These are phyloP conservation scores for Gymnoscelis rufifasciata DNA, from an alignment of 2,888 invertebrate species.

Conservation along the genomic window DNA sequence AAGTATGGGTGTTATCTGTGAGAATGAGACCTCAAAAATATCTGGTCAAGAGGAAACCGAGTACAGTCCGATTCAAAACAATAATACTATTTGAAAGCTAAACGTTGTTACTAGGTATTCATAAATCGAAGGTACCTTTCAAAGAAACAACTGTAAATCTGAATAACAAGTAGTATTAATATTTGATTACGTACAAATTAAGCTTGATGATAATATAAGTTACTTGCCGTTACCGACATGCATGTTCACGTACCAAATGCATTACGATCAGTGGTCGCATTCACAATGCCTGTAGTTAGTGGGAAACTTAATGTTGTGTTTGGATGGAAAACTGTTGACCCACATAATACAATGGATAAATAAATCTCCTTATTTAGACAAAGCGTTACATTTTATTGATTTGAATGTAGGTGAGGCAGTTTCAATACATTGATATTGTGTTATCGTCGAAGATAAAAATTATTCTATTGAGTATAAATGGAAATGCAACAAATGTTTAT, in stretches of 20 bases:
- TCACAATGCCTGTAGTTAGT: conserved; percentile 46
- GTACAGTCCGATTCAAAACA: no score
- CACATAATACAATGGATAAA: conserved; percentile 61
- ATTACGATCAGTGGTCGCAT: conserved; percentile 38
- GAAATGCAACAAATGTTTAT: not conserved
- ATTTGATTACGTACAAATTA: no score
- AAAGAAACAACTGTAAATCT: not conserved
- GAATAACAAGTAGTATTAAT: no score
- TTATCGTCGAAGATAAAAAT: conserved; percentile 4
- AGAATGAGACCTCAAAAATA: conserved; percentile 38
- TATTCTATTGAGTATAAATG: not conserved
- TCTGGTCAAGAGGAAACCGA: no score
- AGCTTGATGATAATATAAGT: conserved; percentile 3
- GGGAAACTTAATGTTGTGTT: conserved; percentile 46
- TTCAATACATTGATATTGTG: conserved; percentile 36
- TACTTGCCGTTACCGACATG: conserved; percentile 11
- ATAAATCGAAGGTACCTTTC: no score
- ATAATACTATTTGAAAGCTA: no score
- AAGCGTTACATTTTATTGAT: conserved; percentile 21
- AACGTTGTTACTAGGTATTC: no score
- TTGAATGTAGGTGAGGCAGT: conserved; percentile 38
- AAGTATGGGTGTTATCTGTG: conserved; percentile 51
- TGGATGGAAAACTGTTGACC: conserved; percentile 63
- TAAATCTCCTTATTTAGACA: conserved; percentile 53
- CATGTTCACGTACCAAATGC: conserved; percentile 30